These are phyloP conservation scores for Candoia aspera DNA, from an alignment of 2,113 vertebrate species.

Conservation along the genomic window DNA sequence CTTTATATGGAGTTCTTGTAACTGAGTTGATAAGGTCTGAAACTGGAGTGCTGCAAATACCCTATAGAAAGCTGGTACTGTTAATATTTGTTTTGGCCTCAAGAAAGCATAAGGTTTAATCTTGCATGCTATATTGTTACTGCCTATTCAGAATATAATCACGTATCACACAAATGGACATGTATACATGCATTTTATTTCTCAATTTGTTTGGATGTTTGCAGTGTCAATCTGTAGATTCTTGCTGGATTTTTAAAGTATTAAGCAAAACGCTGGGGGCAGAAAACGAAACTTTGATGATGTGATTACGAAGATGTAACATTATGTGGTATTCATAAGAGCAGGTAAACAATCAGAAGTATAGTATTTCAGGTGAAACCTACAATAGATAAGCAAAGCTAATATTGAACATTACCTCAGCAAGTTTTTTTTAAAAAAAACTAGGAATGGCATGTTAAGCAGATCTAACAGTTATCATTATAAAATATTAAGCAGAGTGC, in stretches of 20 bases:
- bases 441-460: slow-evolving; percentile 19
- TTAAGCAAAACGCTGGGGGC: not conserved
- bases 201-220: not conserved
- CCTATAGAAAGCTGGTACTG: not conserved
- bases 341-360: slow-evolving; percentile 17
- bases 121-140: not conserved
- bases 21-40: not conserved
- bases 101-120: not conserved
- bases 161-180: too few relatives aligned
- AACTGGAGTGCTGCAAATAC: not conserved
- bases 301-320: not conserved
- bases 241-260: not conserved
- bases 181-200: not conserved
- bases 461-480: slow-evolving; percentile 23
- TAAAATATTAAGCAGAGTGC: not conserved
- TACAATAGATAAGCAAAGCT: slow-evolving; percentile 30
- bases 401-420: slow-evolving; percentile 8
- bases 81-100: not conserved
- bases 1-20: not conserved
- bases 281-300: not conserved
- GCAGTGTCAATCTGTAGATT: not conserved
- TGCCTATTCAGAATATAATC: not conserved
- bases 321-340: not conserved
- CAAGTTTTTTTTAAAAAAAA: not conserved
- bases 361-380: not conserved